Percentiles rank a stretch among this genome's conserved stretches.
Evolutionary conservation across 2,888 invertebrate genomes (phyloP).

Genomic region (Anthophora plumipes): DNA sequence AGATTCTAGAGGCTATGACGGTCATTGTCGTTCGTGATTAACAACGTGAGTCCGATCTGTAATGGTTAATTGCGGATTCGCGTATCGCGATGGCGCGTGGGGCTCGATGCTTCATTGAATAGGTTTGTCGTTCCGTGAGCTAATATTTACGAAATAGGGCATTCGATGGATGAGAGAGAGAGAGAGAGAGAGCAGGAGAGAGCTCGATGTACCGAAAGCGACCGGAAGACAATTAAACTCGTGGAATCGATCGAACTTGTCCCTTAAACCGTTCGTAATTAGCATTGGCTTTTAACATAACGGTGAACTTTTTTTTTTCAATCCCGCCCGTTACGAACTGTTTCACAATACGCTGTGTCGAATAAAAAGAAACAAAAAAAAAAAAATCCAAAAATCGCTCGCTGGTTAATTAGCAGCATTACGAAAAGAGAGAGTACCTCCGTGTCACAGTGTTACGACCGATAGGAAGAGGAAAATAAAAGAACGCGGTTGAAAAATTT

Average conservation of each 20-base stretch:
- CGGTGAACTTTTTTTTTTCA: slow-evolving; percentile 15
- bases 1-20: not conserved
- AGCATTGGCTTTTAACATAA: not conserved
- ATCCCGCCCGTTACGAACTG: not conserved
- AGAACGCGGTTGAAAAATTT: not conserved
- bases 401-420: slow-evolving; percentile 17
- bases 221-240: slow-evolving; percentile 11
- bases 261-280: slow-evolving; percentile 10
- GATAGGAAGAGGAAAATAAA: not conserved
- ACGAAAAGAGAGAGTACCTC: not conserved
- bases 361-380: no score
- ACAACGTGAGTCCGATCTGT: slow-evolving; percentile 2
- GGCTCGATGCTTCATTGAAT: slow-evolving; percentile 15
- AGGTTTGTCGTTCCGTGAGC: not conserved
- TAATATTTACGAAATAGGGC: slow-evolving; percentile 20
- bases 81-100: not conserved
- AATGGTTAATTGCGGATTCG: slow-evolving; percentile 39
- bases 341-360: not conserved
- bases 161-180: not conserved
- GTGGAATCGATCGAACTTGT: not conserved
- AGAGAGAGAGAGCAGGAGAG: not conserved
- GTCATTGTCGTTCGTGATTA: slow-evolving; percentile 4
- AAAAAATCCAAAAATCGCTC: no score
- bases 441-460: not conserved
- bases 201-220: not conserved